phyloP scores from a whole-genome alignment of 2,113 vertebrate genomes.

The Rhea americana region DNA sequence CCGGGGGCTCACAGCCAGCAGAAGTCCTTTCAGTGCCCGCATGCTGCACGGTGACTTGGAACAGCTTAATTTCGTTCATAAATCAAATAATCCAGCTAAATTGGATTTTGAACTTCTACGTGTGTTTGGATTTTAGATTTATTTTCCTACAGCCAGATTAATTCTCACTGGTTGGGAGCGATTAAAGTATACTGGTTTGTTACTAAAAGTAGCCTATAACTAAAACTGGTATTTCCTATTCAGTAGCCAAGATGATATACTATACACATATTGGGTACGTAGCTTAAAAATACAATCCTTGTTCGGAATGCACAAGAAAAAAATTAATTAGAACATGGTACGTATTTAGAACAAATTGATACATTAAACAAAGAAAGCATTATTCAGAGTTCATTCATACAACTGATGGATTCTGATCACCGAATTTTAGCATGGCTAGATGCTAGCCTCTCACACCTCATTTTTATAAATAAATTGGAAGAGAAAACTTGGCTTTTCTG shows the following conservation, averaged over 20 bases:
- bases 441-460: background rate
- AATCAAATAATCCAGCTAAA: background rate
- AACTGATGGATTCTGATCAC: background rate
- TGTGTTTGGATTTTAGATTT: background rate
- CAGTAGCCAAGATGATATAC: background rate
- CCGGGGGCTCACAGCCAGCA: background rate
- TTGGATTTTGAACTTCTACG: background rate
- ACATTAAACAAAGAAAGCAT: background rate
- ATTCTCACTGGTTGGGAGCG: background rate
- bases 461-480: slow-evolving; percentile 27
- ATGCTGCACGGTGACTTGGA: background rate
- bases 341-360: background rate
- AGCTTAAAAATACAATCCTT: background rate
- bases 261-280: background rate
- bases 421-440: background rate
- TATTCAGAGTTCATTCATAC: background rate
- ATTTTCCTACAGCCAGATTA: background rate
- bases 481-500: background rate
- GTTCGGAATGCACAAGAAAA: background rate
- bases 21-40: background rate
- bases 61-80: background rate
- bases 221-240: slow-evolving; percentile 14
- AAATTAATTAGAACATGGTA: background rate
- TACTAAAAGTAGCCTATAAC: background rate
- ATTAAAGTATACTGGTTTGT: background rate